Percentiles rank a stretch among this genome's conserved stretches.
Conservation (phyloP, 2,888 invertebrate genomes). For the Sipunculus nudus region DNA sequence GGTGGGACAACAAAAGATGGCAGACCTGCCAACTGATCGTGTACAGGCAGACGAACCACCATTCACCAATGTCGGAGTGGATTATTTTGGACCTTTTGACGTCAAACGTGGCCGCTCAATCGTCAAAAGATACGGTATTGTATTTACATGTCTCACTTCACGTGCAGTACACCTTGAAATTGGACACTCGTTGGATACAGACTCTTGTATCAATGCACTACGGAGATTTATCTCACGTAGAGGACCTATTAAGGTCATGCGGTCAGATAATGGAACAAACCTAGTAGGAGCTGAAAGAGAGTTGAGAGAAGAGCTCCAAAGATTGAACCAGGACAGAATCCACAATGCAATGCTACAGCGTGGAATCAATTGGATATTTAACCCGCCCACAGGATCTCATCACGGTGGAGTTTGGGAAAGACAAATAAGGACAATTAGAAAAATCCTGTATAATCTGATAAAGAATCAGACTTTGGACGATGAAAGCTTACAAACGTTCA, state of each 20-base stretch:
- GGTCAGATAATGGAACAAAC: slow-evolving; percentile 8
- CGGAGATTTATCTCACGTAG: slow-evolving; percentile 4
- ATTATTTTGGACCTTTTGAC: slow-evolving; percentile 1
- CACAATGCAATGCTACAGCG: background rate
- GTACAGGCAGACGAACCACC: background rate
- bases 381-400: slow-evolving; percentile 7
- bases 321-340: slow-evolving; percentile 1
- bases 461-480: background rate
- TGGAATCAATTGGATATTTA: slow-evolving; percentile 3
- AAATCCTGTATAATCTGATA: background rate
- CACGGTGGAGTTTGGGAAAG: slow-evolving; percentile 6
- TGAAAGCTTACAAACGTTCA: background rate
- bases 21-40: background rate
- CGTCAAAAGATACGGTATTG: background rate
- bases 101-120: background rate
- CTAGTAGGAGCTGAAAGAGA: background rate
- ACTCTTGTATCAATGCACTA: slow-evolving; percentile 6
- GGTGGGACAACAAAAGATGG: no score
- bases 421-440: background rate
- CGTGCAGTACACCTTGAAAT: slow-evolving; percentile 6
- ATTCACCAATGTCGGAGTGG: background rate
- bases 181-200: background rate
- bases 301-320: background rate
- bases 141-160: background rate
- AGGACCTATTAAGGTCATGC: background rate